Conservation (phyloP, 2,888 invertebrate genomes). For the Allophyes oxyacanthae region DNA sequence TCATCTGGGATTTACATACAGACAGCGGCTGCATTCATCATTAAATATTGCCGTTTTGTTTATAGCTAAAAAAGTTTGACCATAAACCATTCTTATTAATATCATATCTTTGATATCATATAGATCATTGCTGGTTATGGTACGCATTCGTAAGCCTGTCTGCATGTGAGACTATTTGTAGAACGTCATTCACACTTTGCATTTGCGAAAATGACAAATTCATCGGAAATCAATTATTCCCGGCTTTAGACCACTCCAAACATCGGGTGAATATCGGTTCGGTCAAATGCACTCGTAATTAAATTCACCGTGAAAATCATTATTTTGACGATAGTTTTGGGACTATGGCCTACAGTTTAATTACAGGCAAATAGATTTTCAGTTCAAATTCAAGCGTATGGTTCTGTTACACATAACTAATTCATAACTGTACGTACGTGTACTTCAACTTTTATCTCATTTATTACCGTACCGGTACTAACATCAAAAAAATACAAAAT, state of each 20-base stretch:
- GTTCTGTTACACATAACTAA: too few relatives aligned
- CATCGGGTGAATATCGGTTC: slow-evolving; percentile 3
- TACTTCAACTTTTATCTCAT: background rate
- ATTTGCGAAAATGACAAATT: slow-evolving; percentile 34
- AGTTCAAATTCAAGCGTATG: too few relatives aligned
- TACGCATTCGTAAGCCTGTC: slow-evolving; percentile 22
- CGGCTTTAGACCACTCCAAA: slow-evolving; percentile 16
- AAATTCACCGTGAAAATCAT: background rate
- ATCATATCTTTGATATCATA: too few relatives aligned
- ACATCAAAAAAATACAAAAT: slow-evolving; percentile 6
- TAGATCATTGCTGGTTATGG: too few relatives aligned
- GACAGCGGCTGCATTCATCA: too few relatives aligned
- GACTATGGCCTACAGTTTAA: background rate
- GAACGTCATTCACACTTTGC: slow-evolving; percentile 42
- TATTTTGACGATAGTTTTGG: too few relatives aligned
- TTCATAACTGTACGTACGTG: background rate
- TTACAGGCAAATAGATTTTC: background rate
- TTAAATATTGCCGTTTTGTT: too few relatives aligned
- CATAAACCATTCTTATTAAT: too few relatives aligned
- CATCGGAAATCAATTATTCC: slow-evolving; percentile 24
- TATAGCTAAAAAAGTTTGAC: too few relatives aligned
- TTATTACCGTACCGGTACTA: background rate
- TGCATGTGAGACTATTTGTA: slow-evolving; percentile 30
- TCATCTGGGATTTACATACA: too few relatives aligned
- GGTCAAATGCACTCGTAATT: background rate